These are phyloP conservation scores for Myrmecophaga tridactyla DNA, from an alignment of 2,113 vertebrate genomes.

Conservation along the genomic window DNA sequence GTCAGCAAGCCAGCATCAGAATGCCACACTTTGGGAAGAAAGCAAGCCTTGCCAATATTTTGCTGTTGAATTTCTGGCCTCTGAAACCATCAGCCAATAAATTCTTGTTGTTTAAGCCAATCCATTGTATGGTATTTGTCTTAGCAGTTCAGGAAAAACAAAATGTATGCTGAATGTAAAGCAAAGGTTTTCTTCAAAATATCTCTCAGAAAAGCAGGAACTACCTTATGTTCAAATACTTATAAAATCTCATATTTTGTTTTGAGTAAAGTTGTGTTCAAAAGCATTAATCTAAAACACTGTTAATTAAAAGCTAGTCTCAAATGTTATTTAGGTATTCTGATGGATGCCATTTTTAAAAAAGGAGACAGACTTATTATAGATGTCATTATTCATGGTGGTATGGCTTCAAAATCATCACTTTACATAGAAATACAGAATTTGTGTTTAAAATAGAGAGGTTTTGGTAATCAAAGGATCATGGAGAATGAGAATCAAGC, in stretches of 20 bases:
- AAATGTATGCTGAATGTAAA: not conserved
- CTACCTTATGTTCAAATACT: not conserved
- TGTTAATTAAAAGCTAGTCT: not conserved
- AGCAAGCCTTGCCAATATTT: too few species aligned
- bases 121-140: too few species aligned
- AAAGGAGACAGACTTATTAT: not conserved
- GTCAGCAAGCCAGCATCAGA: too few species aligned
- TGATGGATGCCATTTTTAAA: not conserved
- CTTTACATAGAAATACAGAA: not conserved
- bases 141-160: too few species aligned
- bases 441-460: not conserved
- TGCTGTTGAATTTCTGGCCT: too few species aligned
- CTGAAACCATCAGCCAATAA: too few species aligned
- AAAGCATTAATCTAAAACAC: not conserved
- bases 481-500: not conserved
- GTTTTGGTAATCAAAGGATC: not conserved
- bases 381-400: not conserved
- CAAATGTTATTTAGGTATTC: not conserved
- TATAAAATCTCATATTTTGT: not conserved
- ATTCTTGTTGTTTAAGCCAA: too few species aligned
- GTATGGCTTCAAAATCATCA: not conserved
- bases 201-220: not conserved
- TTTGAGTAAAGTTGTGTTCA: not conserved
- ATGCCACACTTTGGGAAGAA: too few species aligned
- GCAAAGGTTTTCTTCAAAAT: not conserved